phyloP scores from a whole-genome alignment of 2,797 vertebrate genomes.

The Arvicola amphibius region DNA sequence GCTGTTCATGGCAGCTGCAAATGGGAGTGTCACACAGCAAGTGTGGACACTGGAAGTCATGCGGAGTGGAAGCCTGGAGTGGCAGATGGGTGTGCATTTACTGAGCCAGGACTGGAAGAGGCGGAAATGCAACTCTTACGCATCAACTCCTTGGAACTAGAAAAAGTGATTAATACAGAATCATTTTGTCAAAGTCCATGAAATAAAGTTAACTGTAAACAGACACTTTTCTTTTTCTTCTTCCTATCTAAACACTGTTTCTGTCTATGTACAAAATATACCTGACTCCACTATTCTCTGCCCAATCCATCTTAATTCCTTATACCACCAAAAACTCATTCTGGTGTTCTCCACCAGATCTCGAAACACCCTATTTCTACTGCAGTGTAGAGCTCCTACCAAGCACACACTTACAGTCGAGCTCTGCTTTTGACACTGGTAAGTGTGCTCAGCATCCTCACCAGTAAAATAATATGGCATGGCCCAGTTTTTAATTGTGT shows the following conservation, averaged over 20 bases:
- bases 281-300: conserved; percentile 26
- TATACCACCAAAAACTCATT: conserved; percentile 21
- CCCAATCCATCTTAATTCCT: conserved; percentile 7
- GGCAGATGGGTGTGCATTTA: conserved; percentile 23
- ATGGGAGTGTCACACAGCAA: conserved; percentile 58
- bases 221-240: not conserved
- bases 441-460: conserved; percentile 57
- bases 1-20: conserved; percentile 66
- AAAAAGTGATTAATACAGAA: conserved; percentile 61
- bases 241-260: conserved; percentile 45
- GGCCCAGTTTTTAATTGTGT: not conserved
- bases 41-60: conserved; percentile 58
- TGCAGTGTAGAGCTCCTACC: conserved; percentile 50
- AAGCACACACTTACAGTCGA: conserved; percentile 4
- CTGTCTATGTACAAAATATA: conserved; percentile 59
- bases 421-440: conserved; percentile 56
- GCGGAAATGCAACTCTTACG: not conserved
- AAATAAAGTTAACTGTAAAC: not conserved
- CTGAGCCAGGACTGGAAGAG: conserved; percentile 55
- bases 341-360: not conserved
- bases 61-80: conserved; percentile 60
- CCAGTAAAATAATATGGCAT: conserved; percentile 25
- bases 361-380: not conserved
- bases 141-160: conserved; percentile 68
- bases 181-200: not conserved